A percentile compares a stretch with the other conserved stretches of the same genome.
These are phyloP conservation scores for Enoplosus armatus DNA, from an alignment of 2,797 vertebrate genomes.

Conservation along the genomic window DNA sequence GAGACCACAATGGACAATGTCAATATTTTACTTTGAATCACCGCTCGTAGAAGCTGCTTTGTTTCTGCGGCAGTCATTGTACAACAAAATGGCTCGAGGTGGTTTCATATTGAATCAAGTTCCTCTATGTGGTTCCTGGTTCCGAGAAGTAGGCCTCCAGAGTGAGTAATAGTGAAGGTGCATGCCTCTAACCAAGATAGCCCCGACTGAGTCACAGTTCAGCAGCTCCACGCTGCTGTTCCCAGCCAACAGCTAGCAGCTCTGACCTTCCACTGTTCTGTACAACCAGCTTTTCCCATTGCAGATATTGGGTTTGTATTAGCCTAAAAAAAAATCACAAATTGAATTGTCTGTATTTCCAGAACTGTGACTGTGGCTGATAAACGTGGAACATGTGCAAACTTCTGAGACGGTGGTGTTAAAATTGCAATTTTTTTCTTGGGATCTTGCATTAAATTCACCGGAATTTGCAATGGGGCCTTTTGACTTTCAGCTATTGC, in stretches of 20 bases:
- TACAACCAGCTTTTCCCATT: conserved; percentile 13
- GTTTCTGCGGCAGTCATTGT: conserved; percentile 64
- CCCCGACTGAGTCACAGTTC: conserved; percentile 77
- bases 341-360: neutral
- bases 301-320: neutral
- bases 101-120: conserved; percentile 89
- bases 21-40: conserved; percentile 72
- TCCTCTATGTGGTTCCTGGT: conserved; percentile 86
- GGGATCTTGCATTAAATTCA: conserved; percentile 25
- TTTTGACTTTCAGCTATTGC: conserved; percentile 40
- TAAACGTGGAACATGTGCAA: neutral
- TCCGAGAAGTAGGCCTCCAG: conserved; percentile 85
- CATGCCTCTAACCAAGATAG: conserved; percentile 75
- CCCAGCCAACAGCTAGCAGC: conserved; percentile 41
- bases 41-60: conserved; percentile 42
- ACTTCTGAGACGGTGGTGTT: too few relatives aligned
- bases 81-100: conserved; percentile 67
- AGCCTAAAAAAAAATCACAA: neutral
- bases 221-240: conserved; percentile 51
- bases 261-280: conserved; percentile 59
- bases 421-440: too few relatives aligned
- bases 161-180: conserved; percentile 88
- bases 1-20: conserved; percentile 37
- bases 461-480: neutral
- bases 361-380: neutral